Evolutionary conservation across 2,888 invertebrate species (phyloP).

Genomic region (Glaucopsyche alexis): DNA sequence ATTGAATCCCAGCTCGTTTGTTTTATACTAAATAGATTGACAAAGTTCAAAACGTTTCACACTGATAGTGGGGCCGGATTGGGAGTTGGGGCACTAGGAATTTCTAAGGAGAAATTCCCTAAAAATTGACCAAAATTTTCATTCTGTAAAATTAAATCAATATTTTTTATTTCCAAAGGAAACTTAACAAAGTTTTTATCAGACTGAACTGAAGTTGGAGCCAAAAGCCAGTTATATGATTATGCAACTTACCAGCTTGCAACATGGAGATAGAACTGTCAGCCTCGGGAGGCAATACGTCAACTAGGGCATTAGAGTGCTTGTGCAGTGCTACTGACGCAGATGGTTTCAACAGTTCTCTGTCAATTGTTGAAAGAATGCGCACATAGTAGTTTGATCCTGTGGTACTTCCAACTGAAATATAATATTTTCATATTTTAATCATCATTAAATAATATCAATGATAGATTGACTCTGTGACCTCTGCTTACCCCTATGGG

Average conservation of each 20-base stretch:
- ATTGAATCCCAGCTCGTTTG: neutral
- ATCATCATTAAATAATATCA: neutral
- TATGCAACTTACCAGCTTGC: slow-evolving; percentile 84
- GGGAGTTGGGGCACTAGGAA: no score
- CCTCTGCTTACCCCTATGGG: no score
- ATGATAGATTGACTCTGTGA: no score
- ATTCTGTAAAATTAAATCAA: no score
- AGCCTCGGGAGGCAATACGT: slow-evolving; percentile 99
- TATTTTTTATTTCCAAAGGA: no score
- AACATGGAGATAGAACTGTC: slow-evolving; percentile 99
- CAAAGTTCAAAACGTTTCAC: no score
- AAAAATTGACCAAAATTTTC: no score
- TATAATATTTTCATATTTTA: neutral
- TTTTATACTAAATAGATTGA: no score
- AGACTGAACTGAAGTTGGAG: no score
- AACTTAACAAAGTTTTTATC: no score
- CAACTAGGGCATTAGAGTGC: slow-evolving; percentile 99
- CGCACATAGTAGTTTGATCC: slow-evolving; percentile 99
- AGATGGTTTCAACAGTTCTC: slow-evolving; percentile 97
- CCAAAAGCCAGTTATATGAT: no score
- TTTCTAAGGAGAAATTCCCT: no score
- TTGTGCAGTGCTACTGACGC: slow-evolving; percentile 99
- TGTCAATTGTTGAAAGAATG: slow-evolving; percentile 98
- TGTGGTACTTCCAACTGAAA: slow-evolving; percentile 95
- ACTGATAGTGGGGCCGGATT: neutral